phyloP scores from a whole-genome alignment of 2,113 vertebrate species.

The Oxyruncus cristatus region DNA sequence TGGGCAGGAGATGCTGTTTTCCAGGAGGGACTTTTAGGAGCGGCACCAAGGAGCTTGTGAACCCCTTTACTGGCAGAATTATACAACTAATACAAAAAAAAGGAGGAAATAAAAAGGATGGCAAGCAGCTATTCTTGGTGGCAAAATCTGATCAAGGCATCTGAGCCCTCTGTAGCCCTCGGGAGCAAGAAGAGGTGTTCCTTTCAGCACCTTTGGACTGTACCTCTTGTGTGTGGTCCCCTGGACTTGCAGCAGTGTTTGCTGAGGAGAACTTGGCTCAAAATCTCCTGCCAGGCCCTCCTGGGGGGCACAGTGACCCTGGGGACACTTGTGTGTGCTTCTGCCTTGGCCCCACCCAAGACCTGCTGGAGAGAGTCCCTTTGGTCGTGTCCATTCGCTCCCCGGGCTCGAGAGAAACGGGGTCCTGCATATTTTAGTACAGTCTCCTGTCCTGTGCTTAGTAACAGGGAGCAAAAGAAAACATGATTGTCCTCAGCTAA shows the following conservation, averaged over 20 bases:
- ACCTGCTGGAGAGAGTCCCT: rapidly evolving
- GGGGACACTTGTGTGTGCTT: background rate
- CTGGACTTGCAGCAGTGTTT: background rate
- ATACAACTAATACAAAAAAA: rapidly evolving
- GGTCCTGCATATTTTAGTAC: background rate
- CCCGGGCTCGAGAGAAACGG: rapidly evolving
- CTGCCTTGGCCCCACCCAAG: background rate
- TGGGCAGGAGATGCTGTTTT: background rate
- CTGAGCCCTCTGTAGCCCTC: background rate
- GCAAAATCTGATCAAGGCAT: background rate
- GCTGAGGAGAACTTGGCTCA: background rate
- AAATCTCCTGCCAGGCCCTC: background rate
- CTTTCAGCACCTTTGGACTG: rapidly evolving
- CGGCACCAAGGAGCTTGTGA: background rate
- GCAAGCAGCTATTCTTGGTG: background rate
- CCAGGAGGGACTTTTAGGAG: background rate
- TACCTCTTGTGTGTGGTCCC: rapidly evolving
- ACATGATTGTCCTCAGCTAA: constrained; percentile 36
- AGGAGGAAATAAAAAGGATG: background rate
- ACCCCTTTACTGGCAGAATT: background rate
- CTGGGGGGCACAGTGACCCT: background rate
- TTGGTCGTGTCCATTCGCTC: rapidly evolving
- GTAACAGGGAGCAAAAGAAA: background rate
- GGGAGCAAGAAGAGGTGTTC: background rate
- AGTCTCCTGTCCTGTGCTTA: background rate